Percentiles rank a stretch among this genome's conserved stretches.
These are phyloP conservation scores for Triplophysa tibetana DNA, from an alignment of 2,113 vertebrate species.

Conservation along the genomic window DNA sequence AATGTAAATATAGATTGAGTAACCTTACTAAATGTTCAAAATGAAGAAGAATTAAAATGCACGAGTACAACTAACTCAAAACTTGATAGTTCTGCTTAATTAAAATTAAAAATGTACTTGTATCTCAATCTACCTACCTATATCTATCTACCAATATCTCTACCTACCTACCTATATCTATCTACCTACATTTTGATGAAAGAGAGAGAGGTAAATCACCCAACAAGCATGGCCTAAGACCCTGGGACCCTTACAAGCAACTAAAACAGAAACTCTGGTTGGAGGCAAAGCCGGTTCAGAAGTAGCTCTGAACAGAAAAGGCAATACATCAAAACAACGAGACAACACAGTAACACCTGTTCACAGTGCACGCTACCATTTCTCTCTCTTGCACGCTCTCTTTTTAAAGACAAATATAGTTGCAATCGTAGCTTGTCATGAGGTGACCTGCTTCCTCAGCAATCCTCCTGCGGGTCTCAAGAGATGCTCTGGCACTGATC, in stretches of 20 bases:
- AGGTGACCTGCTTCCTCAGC: slow-evolving; percentile 57
- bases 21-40: too few relatives aligned
- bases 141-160: too few relatives aligned
- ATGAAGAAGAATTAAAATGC: too few relatives aligned
- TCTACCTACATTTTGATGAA: too few relatives aligned
- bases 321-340: slow-evolving; percentile 55
- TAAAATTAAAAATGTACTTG: too few relatives aligned
- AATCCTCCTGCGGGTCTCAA: slow-evolving; percentile 41
- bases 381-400: slow-evolving; percentile 18
- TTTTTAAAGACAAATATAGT: slow-evolving; percentile 49
- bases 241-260: slow-evolving; percentile 30
- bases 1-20: too few relatives aligned
- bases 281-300: slow-evolving; percentile 30
- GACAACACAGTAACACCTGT: slow-evolving; percentile 57
- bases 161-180: too few relatives aligned
- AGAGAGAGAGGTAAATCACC: neutral
- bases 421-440: slow-evolving; percentile 43
- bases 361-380: slow-evolving; percentile 39
- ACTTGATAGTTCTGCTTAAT: too few relatives aligned
- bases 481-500: slow-evolving; percentile 50
- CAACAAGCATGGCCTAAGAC: slow-evolving; percentile 26
- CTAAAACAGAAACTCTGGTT: slow-evolving; percentile 32
- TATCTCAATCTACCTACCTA: too few relatives aligned
- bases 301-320: slow-evolving; percentile 41
- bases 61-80: too few relatives aligned